phyloP scores from a whole-genome alignment of 2,113 vertebrate species.

The Zapus hudsonius region DNA sequence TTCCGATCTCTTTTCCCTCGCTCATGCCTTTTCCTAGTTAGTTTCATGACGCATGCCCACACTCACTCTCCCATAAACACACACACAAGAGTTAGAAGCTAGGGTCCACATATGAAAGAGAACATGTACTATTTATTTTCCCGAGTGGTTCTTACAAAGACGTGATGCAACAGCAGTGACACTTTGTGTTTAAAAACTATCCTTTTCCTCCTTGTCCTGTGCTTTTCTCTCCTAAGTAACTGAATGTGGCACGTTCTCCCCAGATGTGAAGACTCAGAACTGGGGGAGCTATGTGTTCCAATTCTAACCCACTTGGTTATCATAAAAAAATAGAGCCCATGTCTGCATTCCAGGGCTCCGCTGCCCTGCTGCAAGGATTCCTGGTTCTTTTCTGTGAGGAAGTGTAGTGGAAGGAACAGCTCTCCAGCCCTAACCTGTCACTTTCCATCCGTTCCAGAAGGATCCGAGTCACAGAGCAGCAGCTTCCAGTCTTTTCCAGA shows the following conservation, averaged over 20 bases:
- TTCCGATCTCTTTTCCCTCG: too few species aligned
- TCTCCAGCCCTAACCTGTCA: neutral
- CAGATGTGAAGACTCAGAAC: neutral
- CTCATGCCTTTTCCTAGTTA: too few species aligned
- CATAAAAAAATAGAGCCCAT: neutral
- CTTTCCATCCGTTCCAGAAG: neutral
- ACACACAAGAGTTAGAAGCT: too few species aligned
- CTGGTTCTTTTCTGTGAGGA: neutral
- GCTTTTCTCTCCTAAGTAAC: too few species aligned
- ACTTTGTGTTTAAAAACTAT: too few species aligned
- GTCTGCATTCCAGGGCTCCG: accelerated
- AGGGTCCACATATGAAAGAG: too few species aligned
- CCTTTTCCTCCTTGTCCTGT: neutral
- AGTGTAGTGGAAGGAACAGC: accelerated
- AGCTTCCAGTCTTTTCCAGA: neutral
- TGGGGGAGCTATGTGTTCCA: too few species aligned
- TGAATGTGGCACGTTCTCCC: accelerated
- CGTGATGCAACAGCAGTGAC: neutral
- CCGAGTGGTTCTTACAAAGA: too few species aligned
- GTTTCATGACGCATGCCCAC: too few species aligned
- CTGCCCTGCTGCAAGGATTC: accelerated
- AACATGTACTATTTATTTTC: too few species aligned
- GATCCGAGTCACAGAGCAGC: too few species aligned
- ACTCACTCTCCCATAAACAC: too few species aligned
- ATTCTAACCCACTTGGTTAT: accelerated